Conservation (phyloP, 2,113 vertebrate genomes). For the Phaethon lepturus region DNA sequence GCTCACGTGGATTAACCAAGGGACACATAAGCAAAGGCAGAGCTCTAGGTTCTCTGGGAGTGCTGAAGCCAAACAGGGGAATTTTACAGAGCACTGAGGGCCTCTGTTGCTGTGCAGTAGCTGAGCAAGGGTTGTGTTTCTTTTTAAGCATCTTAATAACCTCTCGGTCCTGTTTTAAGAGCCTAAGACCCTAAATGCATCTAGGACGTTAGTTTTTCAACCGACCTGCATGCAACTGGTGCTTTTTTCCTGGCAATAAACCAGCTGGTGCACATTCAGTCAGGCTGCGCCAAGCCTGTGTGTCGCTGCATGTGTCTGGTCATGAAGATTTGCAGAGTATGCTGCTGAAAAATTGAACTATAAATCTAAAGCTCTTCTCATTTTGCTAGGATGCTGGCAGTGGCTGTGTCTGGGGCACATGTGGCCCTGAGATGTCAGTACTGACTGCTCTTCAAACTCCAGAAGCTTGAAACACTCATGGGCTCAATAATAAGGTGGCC, state of each 20-base stretch:
- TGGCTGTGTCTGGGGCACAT: no score
- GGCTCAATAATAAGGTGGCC: neutral
- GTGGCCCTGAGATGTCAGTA: neutral
- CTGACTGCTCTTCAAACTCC: neutral
- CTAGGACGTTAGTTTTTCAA: neutral
- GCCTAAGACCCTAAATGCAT: neutral
- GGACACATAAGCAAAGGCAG: neutral
- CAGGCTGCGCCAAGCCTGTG: neutral
- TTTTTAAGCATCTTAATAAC: neutral
- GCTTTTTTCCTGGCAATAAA: neutral
- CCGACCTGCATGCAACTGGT: neutral
- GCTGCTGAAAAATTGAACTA: neutral
- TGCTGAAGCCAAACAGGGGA: neutral
- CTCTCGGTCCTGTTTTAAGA: neutral
- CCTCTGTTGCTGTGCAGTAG: neutral
- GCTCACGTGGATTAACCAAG: neutral
- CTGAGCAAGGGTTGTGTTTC: neutral
- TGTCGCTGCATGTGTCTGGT: neutral
- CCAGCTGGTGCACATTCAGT: neutral
- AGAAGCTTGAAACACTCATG: neutral
- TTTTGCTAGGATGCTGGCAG: neutral
- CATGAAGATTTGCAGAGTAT: neutral
- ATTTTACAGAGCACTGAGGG: neutral
- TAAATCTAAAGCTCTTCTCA: neutral
- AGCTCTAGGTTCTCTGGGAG: neutral